Percentiles rank a stretch among this genome's conserved stretches.
These are phyloP conservation scores for Oceanites oceanicus DNA, from an alignment of 2,113 vertebrate species.

Conservation along the genomic window DNA sequence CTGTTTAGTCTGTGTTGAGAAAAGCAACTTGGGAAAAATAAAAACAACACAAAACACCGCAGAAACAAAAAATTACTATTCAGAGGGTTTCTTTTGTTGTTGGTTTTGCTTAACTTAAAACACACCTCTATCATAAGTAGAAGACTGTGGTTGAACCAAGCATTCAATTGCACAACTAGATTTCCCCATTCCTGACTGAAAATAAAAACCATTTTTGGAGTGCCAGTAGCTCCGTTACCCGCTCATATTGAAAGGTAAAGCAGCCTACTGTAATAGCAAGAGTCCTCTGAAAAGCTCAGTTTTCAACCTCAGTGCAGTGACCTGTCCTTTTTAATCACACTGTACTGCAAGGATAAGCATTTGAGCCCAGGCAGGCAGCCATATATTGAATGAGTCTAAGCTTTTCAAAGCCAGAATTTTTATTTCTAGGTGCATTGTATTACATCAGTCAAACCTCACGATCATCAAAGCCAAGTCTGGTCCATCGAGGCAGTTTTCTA, in stretches of 20 bases:
- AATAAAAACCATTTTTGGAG: neutral
- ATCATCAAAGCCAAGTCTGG: too few relatives aligned
- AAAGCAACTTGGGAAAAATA: neutral
- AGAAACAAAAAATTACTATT: neutral
- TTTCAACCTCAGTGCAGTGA: neutral
- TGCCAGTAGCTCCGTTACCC: accelerated
- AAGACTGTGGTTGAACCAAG: neutral
- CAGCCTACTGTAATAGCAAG: neutral
- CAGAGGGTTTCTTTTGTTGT: neutral
- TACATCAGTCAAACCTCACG: neutral
- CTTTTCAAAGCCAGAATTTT: neutral
- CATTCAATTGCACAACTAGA: neutral
- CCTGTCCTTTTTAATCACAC: neutral
- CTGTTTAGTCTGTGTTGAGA: neutral
- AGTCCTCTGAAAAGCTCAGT: neutral
- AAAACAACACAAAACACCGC: too few relatives aligned
- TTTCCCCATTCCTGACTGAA: neutral
- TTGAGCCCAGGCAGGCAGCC: neutral
- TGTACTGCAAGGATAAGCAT: too few relatives aligned
- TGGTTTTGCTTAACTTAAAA: neutral
- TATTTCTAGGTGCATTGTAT: neutral
- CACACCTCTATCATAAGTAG: neutral
- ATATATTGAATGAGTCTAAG: accelerated
- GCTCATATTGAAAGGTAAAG: accelerated
- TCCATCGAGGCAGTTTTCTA: neutral